These are phyloP conservation scores for Erpetoichthys calabaricus DNA, from an alignment of 2,797 vertebrate species.

Conservation along the genomic window DNA sequence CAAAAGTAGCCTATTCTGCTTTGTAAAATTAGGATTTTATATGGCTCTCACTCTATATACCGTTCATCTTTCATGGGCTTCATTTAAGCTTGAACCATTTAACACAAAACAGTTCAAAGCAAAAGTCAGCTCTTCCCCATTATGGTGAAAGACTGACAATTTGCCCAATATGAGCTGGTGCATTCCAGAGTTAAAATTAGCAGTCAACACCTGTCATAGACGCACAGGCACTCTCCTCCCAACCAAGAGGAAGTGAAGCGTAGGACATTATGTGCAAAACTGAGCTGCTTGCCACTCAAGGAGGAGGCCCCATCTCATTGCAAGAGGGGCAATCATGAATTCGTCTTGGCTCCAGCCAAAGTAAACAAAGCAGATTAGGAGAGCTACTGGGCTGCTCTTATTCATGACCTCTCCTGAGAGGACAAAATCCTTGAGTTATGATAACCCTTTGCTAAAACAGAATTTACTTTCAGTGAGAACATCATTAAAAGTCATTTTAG, in stretches of 20 bases:
- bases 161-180: not conserved
- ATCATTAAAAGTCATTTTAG: too few species aligned
- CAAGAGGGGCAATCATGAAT: slow-evolving; percentile 25
- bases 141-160: not conserved
- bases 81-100: too few species aligned
- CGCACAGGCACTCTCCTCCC: not conserved
- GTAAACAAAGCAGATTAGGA: slow-evolving; percentile 10
- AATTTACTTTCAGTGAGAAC: too few species aligned
- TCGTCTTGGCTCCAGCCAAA: slow-evolving; percentile 18
- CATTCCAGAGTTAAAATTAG: slow-evolving; percentile 3
- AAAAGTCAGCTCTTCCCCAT: not conserved
- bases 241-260: not conserved
- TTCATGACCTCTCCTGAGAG: too few species aligned
- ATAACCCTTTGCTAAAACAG: too few species aligned
- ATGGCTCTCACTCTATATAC: too few species aligned
- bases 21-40: too few species aligned
- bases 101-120: too few species aligned
- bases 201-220: slow-evolving; percentile 2
- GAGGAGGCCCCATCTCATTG: slow-evolving; percentile 25
- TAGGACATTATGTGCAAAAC: not conserved
- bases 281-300: not conserved
- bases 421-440: too few species aligned
- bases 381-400: too few species aligned
- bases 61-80: too few species aligned
- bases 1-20: too few species aligned